phyloP scores from a whole-genome alignment of 2,113 vertebrate species.

The Paralichthys olivaceus region DNA sequence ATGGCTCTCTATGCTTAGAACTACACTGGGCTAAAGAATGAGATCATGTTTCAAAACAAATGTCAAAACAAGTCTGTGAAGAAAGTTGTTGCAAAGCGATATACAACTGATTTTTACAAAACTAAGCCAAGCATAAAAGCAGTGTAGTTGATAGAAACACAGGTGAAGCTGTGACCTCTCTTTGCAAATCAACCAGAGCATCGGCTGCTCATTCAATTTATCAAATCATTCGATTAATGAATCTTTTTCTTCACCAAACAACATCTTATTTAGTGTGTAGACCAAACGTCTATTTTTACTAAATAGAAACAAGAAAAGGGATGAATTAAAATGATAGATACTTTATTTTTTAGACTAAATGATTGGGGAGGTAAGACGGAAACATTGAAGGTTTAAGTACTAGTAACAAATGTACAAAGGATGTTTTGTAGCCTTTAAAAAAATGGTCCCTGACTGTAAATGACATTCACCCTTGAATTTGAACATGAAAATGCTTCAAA shows the following conservation, averaged over 20 bases:
- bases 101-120: background rate
- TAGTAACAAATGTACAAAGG: too few relatives aligned
- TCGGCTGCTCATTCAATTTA: background rate
- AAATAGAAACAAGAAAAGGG: too few relatives aligned
- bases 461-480: too few relatives aligned
- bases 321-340: too few relatives aligned
- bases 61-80: background rate
- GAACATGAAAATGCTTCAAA: background rate
- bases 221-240: background rate
- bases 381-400: too few relatives aligned
- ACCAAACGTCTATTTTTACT: too few relatives aligned
- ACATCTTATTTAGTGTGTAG: background rate
- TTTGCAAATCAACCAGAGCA: background rate
- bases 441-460: too few relatives aligned
- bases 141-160: background rate
- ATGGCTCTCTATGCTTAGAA: slow-evolving; percentile 45
- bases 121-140: background rate
- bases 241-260: background rate
- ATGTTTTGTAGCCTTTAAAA: too few relatives aligned
- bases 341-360: too few relatives aligned
- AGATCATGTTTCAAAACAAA: slow-evolving; percentile 31
- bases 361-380: too few relatives aligned
- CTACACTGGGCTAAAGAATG: slow-evolving; percentile 47
- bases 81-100: slow-evolving; percentile 9
- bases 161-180: background rate